Percentiles rank a stretch among this genome's conserved stretches.
Conservation (phyloP, 1,140 invertebrate species). For the Calliopsis andreniformis region DNA sequence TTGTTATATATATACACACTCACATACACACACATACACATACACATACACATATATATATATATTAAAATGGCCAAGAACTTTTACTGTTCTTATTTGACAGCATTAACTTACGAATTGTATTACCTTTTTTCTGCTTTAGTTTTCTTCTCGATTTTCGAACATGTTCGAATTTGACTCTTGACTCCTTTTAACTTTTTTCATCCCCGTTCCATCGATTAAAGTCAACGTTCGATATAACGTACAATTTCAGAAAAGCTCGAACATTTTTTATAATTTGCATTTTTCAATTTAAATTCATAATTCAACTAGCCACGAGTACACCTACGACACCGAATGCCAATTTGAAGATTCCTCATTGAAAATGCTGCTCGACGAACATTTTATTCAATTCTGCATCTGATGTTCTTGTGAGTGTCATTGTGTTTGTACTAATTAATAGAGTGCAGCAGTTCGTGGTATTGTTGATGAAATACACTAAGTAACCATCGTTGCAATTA, state of each 20-base stretch:
- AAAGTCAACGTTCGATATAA: constrained; percentile 8
- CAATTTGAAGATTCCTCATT: constrained; percentile 38
- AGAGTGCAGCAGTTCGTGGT: background rate
- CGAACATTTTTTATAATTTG: constrained; percentile 18
- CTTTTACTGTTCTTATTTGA: background rate
- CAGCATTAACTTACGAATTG: background rate
- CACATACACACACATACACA: no score
- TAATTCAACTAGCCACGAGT: constrained; percentile 43
- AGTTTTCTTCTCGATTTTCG: background rate
- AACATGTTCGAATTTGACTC: constrained; percentile 28
- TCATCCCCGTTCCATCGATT: background rate
- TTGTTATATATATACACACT: background rate
- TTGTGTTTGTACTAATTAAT: background rate
- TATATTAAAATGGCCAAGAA: constrained; percentile 2
- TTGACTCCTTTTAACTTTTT: constrained; percentile 27
- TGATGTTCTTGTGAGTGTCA: constrained; percentile 42
- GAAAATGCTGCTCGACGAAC: constrained; percentile 6
- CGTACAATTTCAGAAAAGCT: constrained; percentile 8
- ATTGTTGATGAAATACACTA: no score
- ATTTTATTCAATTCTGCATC: constrained; percentile 32
- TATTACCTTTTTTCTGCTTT: constrained; percentile 13
- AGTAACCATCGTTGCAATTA: background rate
- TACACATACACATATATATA: no score
- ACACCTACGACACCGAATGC: constrained; percentile 49
- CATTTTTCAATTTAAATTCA: constrained; percentile 4